Percentiles rank a stretch among this genome's conserved stretches.
Conservation (phyloP, 2,797 vertebrate species). For the Atherinosoma microstoma region DNA sequence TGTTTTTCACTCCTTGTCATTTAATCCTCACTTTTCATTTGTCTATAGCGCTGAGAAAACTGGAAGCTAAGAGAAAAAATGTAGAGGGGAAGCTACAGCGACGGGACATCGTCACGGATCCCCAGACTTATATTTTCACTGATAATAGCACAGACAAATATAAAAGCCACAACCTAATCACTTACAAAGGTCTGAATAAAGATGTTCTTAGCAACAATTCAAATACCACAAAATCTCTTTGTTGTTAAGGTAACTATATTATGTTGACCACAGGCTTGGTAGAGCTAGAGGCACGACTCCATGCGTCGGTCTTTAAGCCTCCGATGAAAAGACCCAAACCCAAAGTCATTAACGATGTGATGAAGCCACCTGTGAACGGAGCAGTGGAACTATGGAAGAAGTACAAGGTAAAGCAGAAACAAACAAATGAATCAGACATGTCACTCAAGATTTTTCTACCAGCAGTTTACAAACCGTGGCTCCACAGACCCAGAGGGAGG, state of each 20-base stretch:
- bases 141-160: constrained; percentile 75
- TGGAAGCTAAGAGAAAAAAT: constrained; percentile 82
- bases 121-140: constrained; percentile 78
- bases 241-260: not conserved
- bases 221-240: not conserved
- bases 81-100: constrained; percentile 82
- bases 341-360: constrained; percentile 66
- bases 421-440: not conserved
- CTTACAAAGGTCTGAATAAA: constrained; percentile 87
- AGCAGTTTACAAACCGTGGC: not conserved
- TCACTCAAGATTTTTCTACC: not conserved
- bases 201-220: not conserved
- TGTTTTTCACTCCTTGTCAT: not conserved
- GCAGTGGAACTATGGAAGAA: constrained; percentile 80
- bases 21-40: constrained; percentile 3
- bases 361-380: constrained; percentile 72
- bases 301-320: constrained; percentile 75
- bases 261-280: constrained; percentile 81
- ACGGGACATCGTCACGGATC: constrained; percentile 81
- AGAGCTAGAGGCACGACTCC: constrained; percentile 86
- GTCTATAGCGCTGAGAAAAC: constrained; percentile 87
- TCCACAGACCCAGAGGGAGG: constrained; percentile 82
- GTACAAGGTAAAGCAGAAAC: constrained; percentile 84
- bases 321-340: constrained; percentile 72
- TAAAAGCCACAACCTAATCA: constrained; percentile 84